These are phyloP conservation scores for Rotaria socialis DNA, from an alignment of 2,888 invertebrate genomes.

Conservation along the genomic window DNA sequence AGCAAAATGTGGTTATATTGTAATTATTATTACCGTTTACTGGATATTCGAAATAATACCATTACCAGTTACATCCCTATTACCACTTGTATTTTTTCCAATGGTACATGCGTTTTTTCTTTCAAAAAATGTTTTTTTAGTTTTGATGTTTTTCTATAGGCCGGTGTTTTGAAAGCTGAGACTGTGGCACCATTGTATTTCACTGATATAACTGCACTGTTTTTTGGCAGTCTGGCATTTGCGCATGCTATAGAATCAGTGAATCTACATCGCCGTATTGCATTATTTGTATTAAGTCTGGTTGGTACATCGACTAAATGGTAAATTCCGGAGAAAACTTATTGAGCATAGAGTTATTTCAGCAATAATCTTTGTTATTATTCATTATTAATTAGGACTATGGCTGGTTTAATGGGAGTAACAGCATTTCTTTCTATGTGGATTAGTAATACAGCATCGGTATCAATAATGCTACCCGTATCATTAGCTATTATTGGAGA, in stretches of 20 bases:
- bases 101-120: slow-evolving; percentile 49
- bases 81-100: slow-evolving; percentile 54
- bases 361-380: background rate
- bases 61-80: slow-evolving; percentile 48
- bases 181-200: slow-evolving; percentile 43
- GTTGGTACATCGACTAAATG: slow-evolving; percentile 29
- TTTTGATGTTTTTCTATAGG: background rate
- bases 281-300: background rate
- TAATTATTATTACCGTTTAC: background rate
- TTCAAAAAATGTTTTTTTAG: background rate
- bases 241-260: background rate
- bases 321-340: background rate
- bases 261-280: background rate
- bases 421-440: slow-evolving; percentile 28
- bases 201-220: background rate
- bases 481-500: background rate
- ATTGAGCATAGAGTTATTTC: no score
- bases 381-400: background rate
- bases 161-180: background rate
- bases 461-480: slow-evolving; percentile 5
- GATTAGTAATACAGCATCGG: slow-evolving; percentile 4
- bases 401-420: slow-evolving; percentile 10
- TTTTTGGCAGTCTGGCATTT: slow-evolving; percentile 1
- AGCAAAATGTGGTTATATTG: slow-evolving; percentile 32
- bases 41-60: slow-evolving; percentile 13